Conservation (phyloP, 2,113 vertebrate species). For the Columba livia region DNA sequence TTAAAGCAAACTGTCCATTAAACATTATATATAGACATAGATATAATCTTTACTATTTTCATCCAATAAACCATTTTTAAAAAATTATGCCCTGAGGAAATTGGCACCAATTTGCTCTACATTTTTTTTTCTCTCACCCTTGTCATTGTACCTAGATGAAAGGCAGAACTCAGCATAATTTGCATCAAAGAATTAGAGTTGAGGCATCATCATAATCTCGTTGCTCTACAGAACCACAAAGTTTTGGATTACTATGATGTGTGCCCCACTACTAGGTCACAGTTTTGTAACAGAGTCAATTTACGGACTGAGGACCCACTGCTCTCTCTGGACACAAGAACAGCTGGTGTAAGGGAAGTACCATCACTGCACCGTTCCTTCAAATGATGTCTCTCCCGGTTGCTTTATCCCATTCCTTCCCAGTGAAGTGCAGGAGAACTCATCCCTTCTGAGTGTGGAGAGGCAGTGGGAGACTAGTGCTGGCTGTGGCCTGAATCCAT, state of each 20-base stretch:
- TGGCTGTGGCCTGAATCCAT: neutral
- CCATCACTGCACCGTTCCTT: neutral
- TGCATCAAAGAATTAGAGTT: neutral
- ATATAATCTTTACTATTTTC: neutral
- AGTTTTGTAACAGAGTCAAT: rapidly evolving
- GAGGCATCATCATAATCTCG: neutral
- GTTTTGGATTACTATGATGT: neutral
- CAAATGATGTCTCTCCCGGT: neutral
- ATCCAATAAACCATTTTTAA: neutral
- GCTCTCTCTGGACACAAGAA: neutral
- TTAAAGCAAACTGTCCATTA: neutral
- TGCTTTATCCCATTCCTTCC: neutral
- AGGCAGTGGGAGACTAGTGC: neutral
- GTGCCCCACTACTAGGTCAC: neutral
- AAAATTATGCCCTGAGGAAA: neutral
- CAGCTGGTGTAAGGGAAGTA: neutral
- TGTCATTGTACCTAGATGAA: neutral
- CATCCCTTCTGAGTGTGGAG: neutral
- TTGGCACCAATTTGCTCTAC: neutral
- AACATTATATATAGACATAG: neutral
- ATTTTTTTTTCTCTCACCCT: neutral
- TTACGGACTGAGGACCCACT: neutral
- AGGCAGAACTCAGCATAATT: neutral
- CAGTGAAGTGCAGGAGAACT: neutral
- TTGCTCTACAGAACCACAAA: neutral